Percentiles rank a stretch among this genome's conserved stretches.
These are phyloP conservation scores for Triplophysa bombifrons DNA, from an alignment of 2,797 vertebrate genomes.

Conservation along the genomic window DNA sequence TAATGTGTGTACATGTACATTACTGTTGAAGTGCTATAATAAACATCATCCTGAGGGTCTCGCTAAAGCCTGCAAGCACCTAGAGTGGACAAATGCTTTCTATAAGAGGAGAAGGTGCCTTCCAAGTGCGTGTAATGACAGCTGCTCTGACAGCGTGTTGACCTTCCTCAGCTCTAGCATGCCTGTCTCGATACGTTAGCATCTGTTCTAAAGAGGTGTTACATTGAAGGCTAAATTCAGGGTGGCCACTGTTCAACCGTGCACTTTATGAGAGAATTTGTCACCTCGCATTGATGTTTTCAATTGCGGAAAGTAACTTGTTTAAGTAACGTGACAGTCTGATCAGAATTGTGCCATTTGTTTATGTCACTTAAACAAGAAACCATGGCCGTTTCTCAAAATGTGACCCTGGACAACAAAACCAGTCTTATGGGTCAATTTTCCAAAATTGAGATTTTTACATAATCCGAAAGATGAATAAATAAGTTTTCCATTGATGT, in stretches of 20 bases:
- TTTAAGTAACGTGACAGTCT: neutral
- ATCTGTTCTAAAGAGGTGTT: conserved; percentile 48
- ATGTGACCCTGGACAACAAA: too few species aligned
- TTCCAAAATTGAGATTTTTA: too few species aligned
- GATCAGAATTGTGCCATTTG: neutral
- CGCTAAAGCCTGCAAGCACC: conserved; percentile 13
- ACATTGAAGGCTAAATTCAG: conserved; percentile 35
- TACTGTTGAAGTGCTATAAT: conserved; percentile 8
- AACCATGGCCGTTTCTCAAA: too few species aligned
- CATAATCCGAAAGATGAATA: too few species aligned
- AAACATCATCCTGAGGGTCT: conserved; percentile 16
- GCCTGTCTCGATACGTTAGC: conserved; percentile 26
- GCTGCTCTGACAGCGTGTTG: conserved; percentile 36
- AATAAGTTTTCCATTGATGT: too few species aligned
- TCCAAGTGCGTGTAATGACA: conserved; percentile 35
- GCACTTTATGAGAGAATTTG: neutral
- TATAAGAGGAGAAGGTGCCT: conserved; percentile 40
- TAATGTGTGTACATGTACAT: neutral
- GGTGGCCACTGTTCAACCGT: conserved; percentile 15
- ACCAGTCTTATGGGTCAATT: too few species aligned
- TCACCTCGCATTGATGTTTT: neutral
- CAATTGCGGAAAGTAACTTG: neutral
- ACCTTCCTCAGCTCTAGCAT: conserved; percentile 46
- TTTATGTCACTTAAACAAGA: too few species aligned
- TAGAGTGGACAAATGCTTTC: conserved; percentile 40